These are phyloP conservation scores for Rhabdomys dilectus DNA, from an alignment of 2,113 vertebrate genomes.

Conservation along the genomic window DNA sequence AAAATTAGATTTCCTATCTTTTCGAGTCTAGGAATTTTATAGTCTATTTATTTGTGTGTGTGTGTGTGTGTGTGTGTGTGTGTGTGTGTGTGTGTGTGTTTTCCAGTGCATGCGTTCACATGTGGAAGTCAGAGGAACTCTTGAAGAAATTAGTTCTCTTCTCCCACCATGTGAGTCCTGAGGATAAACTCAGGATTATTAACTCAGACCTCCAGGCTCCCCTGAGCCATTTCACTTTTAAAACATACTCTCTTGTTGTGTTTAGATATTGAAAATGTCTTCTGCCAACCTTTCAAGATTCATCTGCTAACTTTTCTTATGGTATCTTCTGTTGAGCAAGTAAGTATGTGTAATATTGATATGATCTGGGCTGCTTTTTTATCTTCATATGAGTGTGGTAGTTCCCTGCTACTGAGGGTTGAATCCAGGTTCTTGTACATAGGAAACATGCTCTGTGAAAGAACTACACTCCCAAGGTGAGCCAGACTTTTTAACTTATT, in stretches of 20 bases:
- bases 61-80: background rate
- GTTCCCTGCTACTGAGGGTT: background rate
- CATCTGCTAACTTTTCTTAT: background rate
- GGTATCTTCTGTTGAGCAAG: background rate
- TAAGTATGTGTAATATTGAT: background rate
- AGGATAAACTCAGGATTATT: no score
- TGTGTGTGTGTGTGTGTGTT: background rate
- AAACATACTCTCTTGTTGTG: background rate
- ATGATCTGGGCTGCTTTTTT: background rate
- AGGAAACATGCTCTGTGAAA: background rate
- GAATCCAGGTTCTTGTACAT: background rate
- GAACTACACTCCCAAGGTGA: background rate
- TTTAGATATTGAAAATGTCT: background rate
- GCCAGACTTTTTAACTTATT: background rate
- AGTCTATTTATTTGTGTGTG: background rate
- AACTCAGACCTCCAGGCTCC: background rate
- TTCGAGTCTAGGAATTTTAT: background rate
- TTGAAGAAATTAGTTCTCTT: background rate
- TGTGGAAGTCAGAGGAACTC: background rate
- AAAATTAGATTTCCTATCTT: background rate
- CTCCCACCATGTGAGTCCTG: background rate
- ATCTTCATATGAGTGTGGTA: background rate
- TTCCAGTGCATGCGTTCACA: background rate
- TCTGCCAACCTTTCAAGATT: background rate
- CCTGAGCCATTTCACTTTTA: background rate